Evolutionary conservation across 1,140 invertebrate genomes (phyloP).

Genomic region (Stratiolaelaps scimitus): DNA sequence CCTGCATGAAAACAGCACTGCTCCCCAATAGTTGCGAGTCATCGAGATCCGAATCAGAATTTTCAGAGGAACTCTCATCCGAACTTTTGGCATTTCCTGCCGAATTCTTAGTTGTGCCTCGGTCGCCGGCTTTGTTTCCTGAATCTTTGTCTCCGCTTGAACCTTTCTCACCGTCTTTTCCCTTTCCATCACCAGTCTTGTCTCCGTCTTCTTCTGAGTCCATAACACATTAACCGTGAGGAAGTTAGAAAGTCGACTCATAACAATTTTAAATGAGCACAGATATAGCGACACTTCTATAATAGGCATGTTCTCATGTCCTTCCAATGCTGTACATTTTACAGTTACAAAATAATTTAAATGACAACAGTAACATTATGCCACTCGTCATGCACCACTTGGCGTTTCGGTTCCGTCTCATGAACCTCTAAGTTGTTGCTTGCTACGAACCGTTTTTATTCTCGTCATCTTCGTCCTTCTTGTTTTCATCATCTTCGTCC

Average conservation of each 20-base stretch:
- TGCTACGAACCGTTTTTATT: constrained; percentile 40
- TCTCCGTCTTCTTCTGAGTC: constrained; percentile 47
- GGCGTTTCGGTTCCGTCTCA: no score
- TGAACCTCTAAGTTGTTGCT: background rate
- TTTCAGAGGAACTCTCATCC: constrained; percentile 48
- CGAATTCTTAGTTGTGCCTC: constrained; percentile 37
- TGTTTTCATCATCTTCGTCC: constrained; percentile 56
- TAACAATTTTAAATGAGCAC: no score
- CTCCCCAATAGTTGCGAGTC: constrained; percentile 37
- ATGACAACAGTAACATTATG: no score
- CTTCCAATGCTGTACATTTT: no score
- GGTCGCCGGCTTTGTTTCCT: constrained; percentile 32
- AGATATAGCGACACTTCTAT: no score
- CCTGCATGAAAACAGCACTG: constrained; percentile 38
- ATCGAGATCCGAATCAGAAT: constrained; percentile 54
- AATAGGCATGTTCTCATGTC: no score
- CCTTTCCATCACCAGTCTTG: constrained; percentile 36
- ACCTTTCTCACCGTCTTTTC: constrained; percentile 37
- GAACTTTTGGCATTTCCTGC: constrained; percentile 35
- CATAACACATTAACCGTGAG: background rate
- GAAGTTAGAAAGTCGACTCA: background rate
- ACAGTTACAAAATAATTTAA: no score
- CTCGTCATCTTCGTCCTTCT: constrained; percentile 43
- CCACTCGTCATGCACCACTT: no score
- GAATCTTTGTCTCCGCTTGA: constrained; percentile 41